These are phyloP conservation scores for Thunnus albacares DNA, from an alignment of 2,797 vertebrate species.

Conservation along the genomic window DNA sequence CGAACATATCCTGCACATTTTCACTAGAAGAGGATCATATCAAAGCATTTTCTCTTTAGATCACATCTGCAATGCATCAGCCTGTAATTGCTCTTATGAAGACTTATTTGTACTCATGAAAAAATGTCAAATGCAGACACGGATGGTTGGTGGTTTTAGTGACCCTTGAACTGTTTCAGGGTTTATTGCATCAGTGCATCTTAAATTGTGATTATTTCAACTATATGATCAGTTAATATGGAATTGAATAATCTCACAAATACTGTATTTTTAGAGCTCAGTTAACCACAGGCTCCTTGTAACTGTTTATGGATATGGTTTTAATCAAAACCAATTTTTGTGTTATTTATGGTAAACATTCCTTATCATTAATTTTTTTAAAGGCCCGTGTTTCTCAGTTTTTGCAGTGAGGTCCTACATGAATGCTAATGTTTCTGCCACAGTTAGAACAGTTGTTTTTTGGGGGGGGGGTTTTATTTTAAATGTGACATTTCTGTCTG, in stretches of 20 bases:
- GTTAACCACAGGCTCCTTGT: not conserved
- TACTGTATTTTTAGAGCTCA: not conserved
- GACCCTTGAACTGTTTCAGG: slow-evolving; percentile 37
- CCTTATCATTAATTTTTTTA: not conserved
- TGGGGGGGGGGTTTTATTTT: not conserved
- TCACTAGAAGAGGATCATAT: slow-evolving; percentile 23
- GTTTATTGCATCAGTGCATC: slow-evolving; percentile 22
- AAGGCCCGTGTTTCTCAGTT: not conserved
- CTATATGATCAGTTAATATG: slow-evolving; percentile 10
- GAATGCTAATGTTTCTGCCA: not conserved
- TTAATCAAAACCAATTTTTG: not conserved
- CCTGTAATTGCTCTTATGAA: slow-evolving; percentile 47
- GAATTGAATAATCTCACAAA: not conserved
- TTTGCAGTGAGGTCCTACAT: not conserved
- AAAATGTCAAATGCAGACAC: slow-evolving; percentile 39
- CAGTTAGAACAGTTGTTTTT: not conserved
- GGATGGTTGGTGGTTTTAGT: slow-evolving; percentile 35
- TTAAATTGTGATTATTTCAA: slow-evolving; percentile 28
- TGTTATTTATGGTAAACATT: not conserved
- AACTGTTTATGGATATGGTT: not conserved
- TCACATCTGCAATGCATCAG: slow-evolving; percentile 70
- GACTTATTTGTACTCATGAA: slow-evolving; percentile 60
- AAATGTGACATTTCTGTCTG: no score
- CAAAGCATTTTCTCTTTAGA: slow-evolving; percentile 41
- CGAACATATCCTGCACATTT: slow-evolving; percentile 41